Evolutionary conservation across 2,888 invertebrate species (phyloP), one percentile per base, ranked within the genome.

Genomic region (Yponomeuta malinellus): DNA sequence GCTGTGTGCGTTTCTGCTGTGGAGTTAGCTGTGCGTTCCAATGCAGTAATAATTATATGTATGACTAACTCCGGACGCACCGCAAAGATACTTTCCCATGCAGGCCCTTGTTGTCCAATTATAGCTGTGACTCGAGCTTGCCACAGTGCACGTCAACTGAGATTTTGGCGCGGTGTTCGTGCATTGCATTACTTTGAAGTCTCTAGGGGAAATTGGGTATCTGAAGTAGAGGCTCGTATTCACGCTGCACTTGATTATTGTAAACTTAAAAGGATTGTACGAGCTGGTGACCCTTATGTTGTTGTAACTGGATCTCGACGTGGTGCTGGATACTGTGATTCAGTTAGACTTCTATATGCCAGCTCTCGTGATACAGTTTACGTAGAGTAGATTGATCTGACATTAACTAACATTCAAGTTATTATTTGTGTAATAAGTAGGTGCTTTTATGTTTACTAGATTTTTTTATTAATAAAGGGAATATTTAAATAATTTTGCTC

Each of bases 51-150:
- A 52, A 97, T 98, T 75, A 94, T 98, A 76, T 95, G 96, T 70
- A 91, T 97, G 70, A 97, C 97, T 10, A 95, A 94, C 68, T 93
- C 94, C n/a, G 94, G 94, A 12, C 86, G 95, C 75, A 95, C 96
- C 37, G 96, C 96, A 9, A 94, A 94, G 81, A 83, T 95, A 74
- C 84, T 96, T 70, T 94, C 96, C 2, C 93, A 94, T 74, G 95
- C 94, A 76, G 92, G 94, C 76, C 96, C 96, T 1, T 86, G 93
- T 71, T 96, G 96, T 81, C 96, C 96, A 0, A 94, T 97, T 71
- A 88, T 97, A 70, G 95, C 96, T 5, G 93, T 97, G 10, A 96
- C 96, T 0, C 90, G 96, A 76, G 92, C 93, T 73, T 94, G 94
- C 33, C 94, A 94, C 76, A 94, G 95, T 9, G 95, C 96, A 1